Evolutionary conservation across 64 coral and sea anemone genomes (phyloP).

Genomic region (Montipora sp.): DNA sequence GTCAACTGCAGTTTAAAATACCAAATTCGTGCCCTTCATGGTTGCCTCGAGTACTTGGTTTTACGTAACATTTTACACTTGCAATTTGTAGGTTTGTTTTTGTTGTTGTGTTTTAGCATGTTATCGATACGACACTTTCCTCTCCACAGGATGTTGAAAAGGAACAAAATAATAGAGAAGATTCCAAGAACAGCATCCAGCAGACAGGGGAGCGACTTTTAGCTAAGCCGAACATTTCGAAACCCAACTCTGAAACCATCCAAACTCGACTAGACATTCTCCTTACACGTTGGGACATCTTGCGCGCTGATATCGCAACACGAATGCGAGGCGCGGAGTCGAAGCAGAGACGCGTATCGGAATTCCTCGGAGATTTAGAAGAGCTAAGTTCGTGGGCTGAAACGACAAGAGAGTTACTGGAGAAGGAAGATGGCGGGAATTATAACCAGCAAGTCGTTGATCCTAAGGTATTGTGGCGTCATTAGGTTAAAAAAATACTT

Average conservation of each 20-base stretch:
- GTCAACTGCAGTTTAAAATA: no score
- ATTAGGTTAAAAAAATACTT: no score
- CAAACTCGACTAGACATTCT: slow-evolving; percentile 93
- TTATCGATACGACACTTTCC: neutral
- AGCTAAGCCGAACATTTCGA: slow-evolving; percentile 83
- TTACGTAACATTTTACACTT: no score
- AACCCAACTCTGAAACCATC: slow-evolving; percentile 90
- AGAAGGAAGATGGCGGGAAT: slow-evolving; percentile 70
- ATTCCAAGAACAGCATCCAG: slow-evolving; percentile 72
- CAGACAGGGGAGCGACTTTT: slow-evolving; percentile 88
- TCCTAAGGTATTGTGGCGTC: slow-evolving; percentile 63
- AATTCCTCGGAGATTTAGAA: slow-evolving; percentile 82
- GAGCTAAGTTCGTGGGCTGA: slow-evolving; percentile 82
- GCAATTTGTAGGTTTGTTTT: no score
- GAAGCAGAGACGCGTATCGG: slow-evolving; percentile 73
- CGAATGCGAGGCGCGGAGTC: slow-evolving; percentile 78
- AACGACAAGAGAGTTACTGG: slow-evolving; percentile 71
- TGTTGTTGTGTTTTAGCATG: neutral
- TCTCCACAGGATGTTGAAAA: slow-evolving; percentile 67
- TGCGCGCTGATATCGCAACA: slow-evolving; percentile 78
- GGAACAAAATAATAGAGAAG: slow-evolving; percentile 86
- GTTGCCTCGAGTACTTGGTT: no score
- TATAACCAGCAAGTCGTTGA: slow-evolving; percentile 66
- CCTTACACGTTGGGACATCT: slow-evolving; percentile 88
- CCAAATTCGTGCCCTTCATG: no score